Base-by-base conservation (phyloP, 2,113 vertebrate species). In the Egretta garzetta region DNA sequence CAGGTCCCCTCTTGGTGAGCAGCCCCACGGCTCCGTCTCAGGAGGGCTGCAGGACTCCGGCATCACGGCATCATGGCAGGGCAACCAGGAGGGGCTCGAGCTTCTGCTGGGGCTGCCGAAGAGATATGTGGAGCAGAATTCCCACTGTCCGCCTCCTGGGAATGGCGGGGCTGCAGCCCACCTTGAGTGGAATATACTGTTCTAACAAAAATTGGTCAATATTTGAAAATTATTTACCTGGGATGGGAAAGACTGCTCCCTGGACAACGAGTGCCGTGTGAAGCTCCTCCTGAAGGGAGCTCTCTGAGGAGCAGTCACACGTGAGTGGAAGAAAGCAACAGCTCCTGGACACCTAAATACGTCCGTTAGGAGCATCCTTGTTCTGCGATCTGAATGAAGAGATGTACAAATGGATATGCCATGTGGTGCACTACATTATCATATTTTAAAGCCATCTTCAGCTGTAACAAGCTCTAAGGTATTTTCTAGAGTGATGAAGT, bases 401-500 rank as follows among this genome's bases (percentile, higher is more conserved):
- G 21, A 53, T 59, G 14, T 27, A 79, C 77, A 66, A 93, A 64
- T 43, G n/a, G 47, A 10, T 76, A 12, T 67, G 45, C 50, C 79
- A 85, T 55, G 24, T 28, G 45, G 13, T 30, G 47, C 70, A 47
- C 80, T 75, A 49, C 30, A 85, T 92, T 90, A 85, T 41, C 81
- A 68, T 39, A 90, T 93, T 97, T 96, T 89, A 92, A 47, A 83
- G 62, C 35, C 5, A 4, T 81, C 58, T 83, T 92, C 84, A 81
- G 76, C 63, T 88, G 37, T 93, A 96, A 85, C 83, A 96, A 94
- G 86, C 82, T 93, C 89, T 82, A 72, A 97, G 92, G 92, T 96
- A 62, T 93, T 97, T 97, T 90, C 88, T 56, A 41, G 74, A 93
- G 53, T 94, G 96, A 98, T 96, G 88, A 97, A 97, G 96, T 94